phyloP scores from a whole-genome alignment of 1,140 invertebrate species.

The Vollenhovia emeryi region DNA sequence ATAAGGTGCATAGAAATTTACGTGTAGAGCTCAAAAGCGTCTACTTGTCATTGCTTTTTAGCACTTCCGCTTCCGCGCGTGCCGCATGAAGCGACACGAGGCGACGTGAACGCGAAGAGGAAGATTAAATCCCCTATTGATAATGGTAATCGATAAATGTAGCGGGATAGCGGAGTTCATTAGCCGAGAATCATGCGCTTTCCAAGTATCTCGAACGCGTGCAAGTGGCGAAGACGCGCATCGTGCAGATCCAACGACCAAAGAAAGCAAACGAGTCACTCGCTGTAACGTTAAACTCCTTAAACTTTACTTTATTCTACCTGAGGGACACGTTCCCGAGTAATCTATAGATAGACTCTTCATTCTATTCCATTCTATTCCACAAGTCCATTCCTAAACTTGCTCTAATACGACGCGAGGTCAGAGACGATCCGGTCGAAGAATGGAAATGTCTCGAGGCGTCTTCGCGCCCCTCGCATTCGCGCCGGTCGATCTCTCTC shows the following conservation, averaged over 20 bases:
- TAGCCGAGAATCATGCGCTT: not conserved
- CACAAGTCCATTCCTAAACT: slow-evolving; percentile 32
- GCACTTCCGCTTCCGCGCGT: not conserved
- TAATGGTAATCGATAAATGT: not conserved
- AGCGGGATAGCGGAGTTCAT: not conserved
- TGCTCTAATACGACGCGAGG: not conserved
- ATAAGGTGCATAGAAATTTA: not conserved
- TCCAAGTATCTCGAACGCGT: not conserved
- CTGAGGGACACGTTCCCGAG: not conserved
- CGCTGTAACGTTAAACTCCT: slow-evolving; percentile 31
- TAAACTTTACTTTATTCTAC: slow-evolving; percentile 36
- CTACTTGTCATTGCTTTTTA: not conserved
- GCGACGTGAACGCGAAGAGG: not conserved
- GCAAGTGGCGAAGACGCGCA: not conserved
- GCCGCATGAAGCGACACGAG: not conserved
- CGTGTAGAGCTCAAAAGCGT: not conserved
- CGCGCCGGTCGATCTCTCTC: not conserved
- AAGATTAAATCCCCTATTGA: not conserved
- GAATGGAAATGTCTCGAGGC: not conserved
- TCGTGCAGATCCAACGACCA: slow-evolving; percentile 27
- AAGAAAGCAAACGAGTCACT: slow-evolving; percentile 39
- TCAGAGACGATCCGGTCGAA: not conserved
- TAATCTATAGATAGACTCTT: slow-evolving; percentile 12
- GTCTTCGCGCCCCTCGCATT: not conserved
- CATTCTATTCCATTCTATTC: slow-evolving; percentile 31